Percentiles rank a stretch among this genome's conserved stretches.
Conservation (phyloP, 1,140 invertebrate genomes). For the Caenorhabditis tropicalis region DNA sequence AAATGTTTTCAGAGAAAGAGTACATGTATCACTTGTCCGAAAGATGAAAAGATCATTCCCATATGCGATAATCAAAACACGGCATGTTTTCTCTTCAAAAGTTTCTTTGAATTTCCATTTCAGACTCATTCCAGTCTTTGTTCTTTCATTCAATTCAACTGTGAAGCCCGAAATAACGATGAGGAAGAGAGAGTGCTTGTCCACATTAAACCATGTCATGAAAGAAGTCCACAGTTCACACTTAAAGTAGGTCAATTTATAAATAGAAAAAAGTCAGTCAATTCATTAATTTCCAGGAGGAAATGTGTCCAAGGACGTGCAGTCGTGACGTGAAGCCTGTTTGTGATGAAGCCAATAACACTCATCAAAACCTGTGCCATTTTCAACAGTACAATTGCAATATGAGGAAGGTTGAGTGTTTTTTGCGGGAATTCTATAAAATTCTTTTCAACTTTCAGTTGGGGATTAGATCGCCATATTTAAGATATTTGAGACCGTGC, state of each 20-base stretch:
- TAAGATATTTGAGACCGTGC: not conserved
- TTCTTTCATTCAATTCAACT: constrained; percentile 48
- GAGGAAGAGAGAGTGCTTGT: constrained; percentile 47
- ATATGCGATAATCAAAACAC: constrained; percentile 53
- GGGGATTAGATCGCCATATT: not conserved
- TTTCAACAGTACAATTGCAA: constrained; percentile 56
- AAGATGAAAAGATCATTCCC: constrained; percentile 40
- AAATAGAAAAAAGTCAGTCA: not conserved
- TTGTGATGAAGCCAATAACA: constrained; percentile 52
- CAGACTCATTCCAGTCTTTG: constrained; percentile 48
- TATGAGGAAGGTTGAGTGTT: constrained; percentile 32
- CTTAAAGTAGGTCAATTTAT: constrained; percentile 36
- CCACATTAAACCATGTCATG: constrained; percentile 48
- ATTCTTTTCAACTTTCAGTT: not conserved
- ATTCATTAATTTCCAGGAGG: constrained; percentile 32
- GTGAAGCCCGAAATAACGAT: constrained; percentile 27
- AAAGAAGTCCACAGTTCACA: constrained; percentile 47
- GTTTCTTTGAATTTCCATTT: not conserved
- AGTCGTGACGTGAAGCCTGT: constrained; percentile 45
- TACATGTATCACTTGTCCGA: constrained; percentile 46
- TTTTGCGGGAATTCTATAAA: not conserved
- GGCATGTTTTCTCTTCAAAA: not conserved
- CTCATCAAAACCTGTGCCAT: constrained; percentile 54
- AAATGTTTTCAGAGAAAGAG: constrained; percentile 26
- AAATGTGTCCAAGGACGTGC: constrained; percentile 53